A percentile compares a stretch with the other conserved stretches of the same genome.
Evolutionary conservation across 2,888 invertebrate species (phyloP).

Genomic region (Microctonus hyperodae): DNA sequence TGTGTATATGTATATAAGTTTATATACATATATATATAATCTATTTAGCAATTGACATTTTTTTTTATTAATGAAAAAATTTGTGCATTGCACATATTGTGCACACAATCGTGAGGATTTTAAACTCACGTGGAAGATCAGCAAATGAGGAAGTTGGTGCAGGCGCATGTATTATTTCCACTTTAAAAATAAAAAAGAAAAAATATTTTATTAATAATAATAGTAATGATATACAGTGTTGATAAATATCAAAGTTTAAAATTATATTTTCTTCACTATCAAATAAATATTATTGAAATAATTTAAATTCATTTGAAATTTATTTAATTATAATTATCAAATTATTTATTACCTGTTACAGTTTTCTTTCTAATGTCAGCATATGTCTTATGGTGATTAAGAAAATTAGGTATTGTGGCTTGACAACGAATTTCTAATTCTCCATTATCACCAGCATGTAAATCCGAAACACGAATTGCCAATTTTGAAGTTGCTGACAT

Average conservation of each 20-base stretch:
- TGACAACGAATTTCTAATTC: slow-evolving; percentile 77
- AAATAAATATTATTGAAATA: not conserved
- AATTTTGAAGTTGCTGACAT: slow-evolving; percentile 72
- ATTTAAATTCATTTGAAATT: not conserved
- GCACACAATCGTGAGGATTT: slow-evolving; percentile 47
- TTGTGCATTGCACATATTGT: slow-evolving; percentile 51
- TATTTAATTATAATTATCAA: not conserved
- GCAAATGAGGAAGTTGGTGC: slow-evolving; percentile 46
- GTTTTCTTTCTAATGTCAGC: slow-evolving; percentile 78
- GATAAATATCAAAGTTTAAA: too few species aligned
- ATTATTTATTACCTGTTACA: slow-evolving; percentile 72
- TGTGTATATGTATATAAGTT: slow-evolving; percentile 20
- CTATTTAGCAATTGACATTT: slow-evolving; percentile 57
- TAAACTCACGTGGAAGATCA: slow-evolving; percentile 45
- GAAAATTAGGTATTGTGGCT: slow-evolving; percentile 79
- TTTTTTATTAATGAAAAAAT: slow-evolving; percentile 58
- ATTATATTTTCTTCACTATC: too few species aligned
- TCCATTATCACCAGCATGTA: slow-evolving; percentile 75
- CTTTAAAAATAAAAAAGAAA: slow-evolving; percentile 40
- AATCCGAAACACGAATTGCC: slow-evolving; percentile 76
- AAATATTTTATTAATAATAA: not conserved
- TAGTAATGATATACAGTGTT: not conserved
- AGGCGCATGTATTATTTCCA: slow-evolving; percentile 46
- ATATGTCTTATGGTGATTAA: slow-evolving; percentile 74
- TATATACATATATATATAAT: slow-evolving; percentile 32